A percentile compares a stretch with the other conserved stretches of the same genome.
These are phyloP conservation scores for Nasua narica DNA, from an alignment of 2,797 vertebrate species.

Conservation along the genomic window DNA sequence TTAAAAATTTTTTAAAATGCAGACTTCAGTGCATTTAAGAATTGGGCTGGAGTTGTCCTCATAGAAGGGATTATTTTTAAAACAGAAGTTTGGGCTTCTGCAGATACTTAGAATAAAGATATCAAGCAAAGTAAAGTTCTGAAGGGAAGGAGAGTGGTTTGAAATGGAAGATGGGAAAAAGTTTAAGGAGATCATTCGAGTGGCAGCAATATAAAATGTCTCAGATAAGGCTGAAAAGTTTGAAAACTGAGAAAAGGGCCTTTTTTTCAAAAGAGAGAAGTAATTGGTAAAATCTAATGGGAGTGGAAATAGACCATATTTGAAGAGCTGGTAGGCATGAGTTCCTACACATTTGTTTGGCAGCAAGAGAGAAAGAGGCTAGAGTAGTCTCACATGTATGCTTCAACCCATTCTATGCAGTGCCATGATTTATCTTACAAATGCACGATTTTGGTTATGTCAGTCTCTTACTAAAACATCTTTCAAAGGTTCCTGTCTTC, in stretches of 20 bases:
- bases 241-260: constrained; percentile 18
- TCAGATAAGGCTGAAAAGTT: background rate
- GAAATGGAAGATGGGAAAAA: background rate
- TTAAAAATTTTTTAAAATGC: background rate
- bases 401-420: background rate
- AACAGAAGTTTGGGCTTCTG: background rate
- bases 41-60: background rate
- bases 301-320: constrained; percentile 4
- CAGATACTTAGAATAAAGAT: background rate
- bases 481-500: background rate
- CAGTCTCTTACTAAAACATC: background rate
- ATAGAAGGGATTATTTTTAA: background rate
- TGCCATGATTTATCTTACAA: background rate
- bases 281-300: background rate
- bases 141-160: background rate
- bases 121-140: background rate
- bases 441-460: background rate
- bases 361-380: background rate
- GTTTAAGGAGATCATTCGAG: background rate
- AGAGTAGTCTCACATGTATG: background rate
- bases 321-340: background rate
- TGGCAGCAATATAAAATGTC: background rate
- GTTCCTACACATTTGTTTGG: background rate
- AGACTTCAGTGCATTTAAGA: background rate
- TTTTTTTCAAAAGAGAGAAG: constrained; percentile 15